phyloP scores from a whole-genome alignment of 2,797 vertebrate species.

The Furcifer pardalis region DNA sequence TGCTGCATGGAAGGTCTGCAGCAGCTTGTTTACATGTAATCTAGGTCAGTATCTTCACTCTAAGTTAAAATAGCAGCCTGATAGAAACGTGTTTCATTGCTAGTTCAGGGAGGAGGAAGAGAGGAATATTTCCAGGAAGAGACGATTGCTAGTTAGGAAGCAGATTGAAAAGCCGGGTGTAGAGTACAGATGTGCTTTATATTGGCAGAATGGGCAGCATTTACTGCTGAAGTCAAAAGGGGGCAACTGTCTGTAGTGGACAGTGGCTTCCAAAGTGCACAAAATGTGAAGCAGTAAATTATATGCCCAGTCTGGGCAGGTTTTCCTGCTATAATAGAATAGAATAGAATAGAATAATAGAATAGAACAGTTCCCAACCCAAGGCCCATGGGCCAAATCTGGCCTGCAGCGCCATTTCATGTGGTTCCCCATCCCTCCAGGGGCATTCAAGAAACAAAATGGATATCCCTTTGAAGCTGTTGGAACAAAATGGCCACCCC shows the following conservation, averaged over 20 bases:
- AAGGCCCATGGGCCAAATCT: too few relatives aligned
- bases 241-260: background rate
- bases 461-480: too few relatives aligned
- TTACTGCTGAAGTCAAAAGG: background rate
- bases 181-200: background rate
- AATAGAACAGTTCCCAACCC: too few relatives aligned
- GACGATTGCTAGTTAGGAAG: background rate
- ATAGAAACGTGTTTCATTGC: constrained; percentile 32
- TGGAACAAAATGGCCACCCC: too few relatives aligned
- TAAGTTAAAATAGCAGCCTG: constrained; percentile 48
- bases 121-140: constrained; percentile 28
- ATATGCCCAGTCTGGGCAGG: too few relatives aligned
- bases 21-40: constrained; percentile 19
- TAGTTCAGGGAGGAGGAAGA: constrained; percentile 1
- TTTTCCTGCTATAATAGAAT: too few relatives aligned
- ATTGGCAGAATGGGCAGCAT: background rate
- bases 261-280: background rate
- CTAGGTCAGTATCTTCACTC: constrained; percentile 25
- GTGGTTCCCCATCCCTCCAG: too few relatives aligned
- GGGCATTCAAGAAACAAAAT: too few relatives aligned
- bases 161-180: background rate
- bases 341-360: too few relatives aligned
- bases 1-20: background rate
- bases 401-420: too few relatives aligned
- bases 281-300: background rate